Base-by-base conservation (phyloP, 2,113 vertebrate genomes). In the Myiopsitta monachus region DNA sequence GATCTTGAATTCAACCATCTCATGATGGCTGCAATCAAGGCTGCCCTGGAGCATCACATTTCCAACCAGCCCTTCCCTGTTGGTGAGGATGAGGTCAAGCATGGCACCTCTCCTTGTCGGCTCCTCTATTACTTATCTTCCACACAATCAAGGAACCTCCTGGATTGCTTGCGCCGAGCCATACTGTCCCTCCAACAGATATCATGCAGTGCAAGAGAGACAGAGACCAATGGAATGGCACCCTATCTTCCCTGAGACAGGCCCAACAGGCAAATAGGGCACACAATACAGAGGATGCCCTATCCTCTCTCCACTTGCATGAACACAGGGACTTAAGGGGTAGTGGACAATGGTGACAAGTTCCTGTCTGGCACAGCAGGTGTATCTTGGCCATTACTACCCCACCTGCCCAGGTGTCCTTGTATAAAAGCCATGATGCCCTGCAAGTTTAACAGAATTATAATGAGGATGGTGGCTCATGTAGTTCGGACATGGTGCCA, bases 381-480 rank as follows among this genome's bases (percentile, higher is more conserved):
- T 13, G 7, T 19, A 3, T 28, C 12, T 62, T 16, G 16, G 15
- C 46, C 2, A 1, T 26, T 11, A n/a, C 33, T 27, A 13, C 14
- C 24, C 28, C 17, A 79, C 36, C 22, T 27, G 18, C 24, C 22
- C 23, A 1, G 0, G 51, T 41, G 39, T 51, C 59, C 57, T 2
- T 1, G 33, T 17, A 33, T 8, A 21, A 67, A 0, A 31, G 52
- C 6, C 4, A 46, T 1, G 0, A 46, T 24, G 38, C 10, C 66
- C 33, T 66, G 27, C 23, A 54, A 22, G 41, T 47, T 17, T 30
- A 83, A 55, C 30, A 27, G 41, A 49, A 18, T 41, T 16, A 7
- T 18, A 12, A 41, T 1, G 5, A 63, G 30, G 30, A 36, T 36
- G 41, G 63, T 27, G 41, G 36, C 12, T 38, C 64, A 38, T 24